A percentile compares a stretch with the other conserved stretches of the same genome.
Conservation (phyloP, 2,797 vertebrate genomes). For the Sebastes itinus region DNA sequence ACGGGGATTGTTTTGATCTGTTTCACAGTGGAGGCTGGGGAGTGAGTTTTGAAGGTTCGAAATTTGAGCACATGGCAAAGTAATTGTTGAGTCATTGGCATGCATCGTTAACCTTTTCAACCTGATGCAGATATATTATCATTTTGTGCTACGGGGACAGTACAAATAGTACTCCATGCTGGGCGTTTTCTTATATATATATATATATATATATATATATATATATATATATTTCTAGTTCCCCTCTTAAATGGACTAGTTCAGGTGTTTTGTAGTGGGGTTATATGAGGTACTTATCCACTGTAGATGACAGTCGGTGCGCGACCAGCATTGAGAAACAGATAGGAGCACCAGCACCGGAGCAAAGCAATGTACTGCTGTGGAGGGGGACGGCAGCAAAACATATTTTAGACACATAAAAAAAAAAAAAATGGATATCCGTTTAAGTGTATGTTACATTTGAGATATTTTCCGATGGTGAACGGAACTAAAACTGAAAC, state of each 20-base stretch:
- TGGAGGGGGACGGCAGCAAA: too few relatives aligned
- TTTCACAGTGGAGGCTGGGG: background rate
- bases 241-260: background rate
- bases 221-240: background rate
- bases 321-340: too few relatives aligned
- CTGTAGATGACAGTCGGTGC: too few relatives aligned
- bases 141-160: background rate
- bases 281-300: too few relatives aligned
- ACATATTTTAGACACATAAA: too few relatives aligned
- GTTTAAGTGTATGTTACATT: too few relatives aligned
- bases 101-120: constrained; percentile 18
- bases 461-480: too few relatives aligned
- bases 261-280: too few relatives aligned
- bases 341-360: too few relatives aligned
- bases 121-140: background rate
- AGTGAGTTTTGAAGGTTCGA: constrained; percentile 2
- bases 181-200: background rate
- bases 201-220: background rate
- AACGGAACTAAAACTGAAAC: too few relatives aligned
- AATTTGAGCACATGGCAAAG: constrained; percentile 5
- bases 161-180: background rate
- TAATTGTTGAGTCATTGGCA: background rate
- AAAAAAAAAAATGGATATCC: too few relatives aligned
- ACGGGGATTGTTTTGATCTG: background rate
- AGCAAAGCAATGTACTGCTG: too few relatives aligned